Evolutionary conservation across 2,797 vertebrate species (phyloP).

Genomic region (Chelonia mydas): DNA sequence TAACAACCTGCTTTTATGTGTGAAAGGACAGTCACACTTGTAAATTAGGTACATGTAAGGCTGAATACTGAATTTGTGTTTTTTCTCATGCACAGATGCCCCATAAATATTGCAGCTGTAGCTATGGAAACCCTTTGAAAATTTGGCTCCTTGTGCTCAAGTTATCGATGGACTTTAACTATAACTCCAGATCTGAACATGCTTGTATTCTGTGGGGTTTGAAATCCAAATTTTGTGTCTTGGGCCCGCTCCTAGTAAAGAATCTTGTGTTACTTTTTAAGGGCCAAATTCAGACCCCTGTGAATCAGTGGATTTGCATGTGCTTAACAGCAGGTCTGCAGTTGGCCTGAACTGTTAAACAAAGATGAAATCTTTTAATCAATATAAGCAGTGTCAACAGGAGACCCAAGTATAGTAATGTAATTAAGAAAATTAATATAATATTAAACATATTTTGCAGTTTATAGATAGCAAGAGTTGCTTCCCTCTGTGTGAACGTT

Average conservation of each 20-base stretch:
- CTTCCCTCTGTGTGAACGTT: neutral
- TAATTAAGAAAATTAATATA: neutral
- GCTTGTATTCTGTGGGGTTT: neutral
- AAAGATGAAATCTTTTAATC: neutral
- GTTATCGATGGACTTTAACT: neutral
- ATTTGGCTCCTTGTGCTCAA: neutral
- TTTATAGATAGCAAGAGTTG: neutral
- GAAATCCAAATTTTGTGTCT: neutral
- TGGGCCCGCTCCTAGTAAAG: neutral
- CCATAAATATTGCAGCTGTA: neutral
- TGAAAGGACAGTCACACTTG: neutral
- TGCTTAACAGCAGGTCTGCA: neutral
- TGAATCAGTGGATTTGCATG: neutral
- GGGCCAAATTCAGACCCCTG: neutral
- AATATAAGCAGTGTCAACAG: neutral
- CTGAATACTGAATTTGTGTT: neutral
- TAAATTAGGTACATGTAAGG: rapidly evolving
- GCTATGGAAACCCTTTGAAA: neutral
- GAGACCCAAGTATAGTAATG: neutral
- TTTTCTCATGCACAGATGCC: neutral
- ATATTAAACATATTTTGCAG: rapidly evolving
- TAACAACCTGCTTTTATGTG: neutral
- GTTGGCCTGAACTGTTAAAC: neutral
- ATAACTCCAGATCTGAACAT: neutral
- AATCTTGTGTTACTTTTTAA: neutral